Conservation (phyloP, 2,113 vertebrate species). For the Vulpes ferrilata region DNA sequence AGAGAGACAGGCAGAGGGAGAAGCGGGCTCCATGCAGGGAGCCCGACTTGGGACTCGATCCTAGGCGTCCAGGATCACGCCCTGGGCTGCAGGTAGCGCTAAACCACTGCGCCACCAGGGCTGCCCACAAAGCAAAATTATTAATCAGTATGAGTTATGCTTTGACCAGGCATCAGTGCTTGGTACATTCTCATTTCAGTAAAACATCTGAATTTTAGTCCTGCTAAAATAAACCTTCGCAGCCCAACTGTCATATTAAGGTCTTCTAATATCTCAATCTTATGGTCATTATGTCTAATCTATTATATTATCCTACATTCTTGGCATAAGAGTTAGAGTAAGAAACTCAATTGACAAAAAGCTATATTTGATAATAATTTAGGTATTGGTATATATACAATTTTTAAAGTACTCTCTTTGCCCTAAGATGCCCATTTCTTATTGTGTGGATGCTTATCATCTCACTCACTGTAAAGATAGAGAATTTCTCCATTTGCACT, state of each 20-base stretch:
- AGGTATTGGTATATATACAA: neutral
- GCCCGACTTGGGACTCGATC: too few relatives aligned
- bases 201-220: neutral
- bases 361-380: constrained; percentile 15
- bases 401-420: neutral
- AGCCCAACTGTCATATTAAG: neutral
- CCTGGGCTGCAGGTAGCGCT: too few relatives aligned
- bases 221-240: neutral
- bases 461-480: neutral
- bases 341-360: neutral
- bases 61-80: too few relatives aligned
- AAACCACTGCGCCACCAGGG: too few relatives aligned
- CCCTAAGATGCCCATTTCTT: neutral
- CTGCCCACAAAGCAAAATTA: neutral
- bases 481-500: neutral
- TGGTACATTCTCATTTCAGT: neutral
- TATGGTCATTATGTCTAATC: neutral
- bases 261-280: neutral
- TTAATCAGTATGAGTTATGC: neutral
- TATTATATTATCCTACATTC: neutral
- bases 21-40: too few relatives aligned
- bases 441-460: neutral
- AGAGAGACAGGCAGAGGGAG: too few relatives aligned
- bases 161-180: neutral
- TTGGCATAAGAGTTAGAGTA: neutral